Percentiles rank a stretch among this genome's conserved stretches.
Evolutionary conservation across 2,113 vertebrate genomes (phyloP).

Genomic region (Marcusenius ussheri): DNA sequence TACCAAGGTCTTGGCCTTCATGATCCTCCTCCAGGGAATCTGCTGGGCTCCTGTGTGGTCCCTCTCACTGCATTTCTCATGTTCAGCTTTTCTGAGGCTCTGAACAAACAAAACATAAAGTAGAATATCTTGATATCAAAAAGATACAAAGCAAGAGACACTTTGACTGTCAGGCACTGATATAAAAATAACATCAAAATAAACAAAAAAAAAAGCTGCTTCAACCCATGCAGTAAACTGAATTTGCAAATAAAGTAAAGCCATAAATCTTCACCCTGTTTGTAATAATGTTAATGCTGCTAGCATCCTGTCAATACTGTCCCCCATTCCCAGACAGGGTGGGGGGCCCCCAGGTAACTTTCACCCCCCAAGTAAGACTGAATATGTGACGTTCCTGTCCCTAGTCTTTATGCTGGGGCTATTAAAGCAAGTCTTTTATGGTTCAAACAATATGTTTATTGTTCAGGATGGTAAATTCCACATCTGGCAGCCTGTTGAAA

Average conservation of each 20-base stretch:
- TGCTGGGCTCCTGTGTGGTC: not conserved
- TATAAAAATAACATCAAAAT: not conserved
- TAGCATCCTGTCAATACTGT: not conserved
- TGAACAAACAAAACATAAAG: not conserved
- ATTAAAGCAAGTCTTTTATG: slow-evolving; percentile 1
- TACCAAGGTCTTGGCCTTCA: not conserved
- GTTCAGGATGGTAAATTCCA: not conserved
- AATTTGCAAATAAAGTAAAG: not conserved
- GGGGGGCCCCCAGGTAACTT: not conserved
- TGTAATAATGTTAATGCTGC: not conserved
- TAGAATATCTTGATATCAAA: not conserved
- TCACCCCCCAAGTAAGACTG: not conserved
- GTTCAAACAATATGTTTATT: not conserved
- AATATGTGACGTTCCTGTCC: not conserved
- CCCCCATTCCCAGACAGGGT: not conserved
- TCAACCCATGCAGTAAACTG: not conserved
- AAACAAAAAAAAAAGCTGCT: not conserved
- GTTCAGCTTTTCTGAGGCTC: not conserved
- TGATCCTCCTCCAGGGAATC: not conserved
- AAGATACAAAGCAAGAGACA: not conserved
- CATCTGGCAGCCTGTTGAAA: slow-evolving; percentile 6
- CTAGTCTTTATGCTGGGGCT: not conserved
- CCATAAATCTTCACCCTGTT: not conserved
- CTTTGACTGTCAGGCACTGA: not conserved
- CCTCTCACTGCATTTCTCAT: not conserved